Base-by-base conservation (phyloP, 2,113 vertebrate species). In the Gavialis gangeticus region DNA sequence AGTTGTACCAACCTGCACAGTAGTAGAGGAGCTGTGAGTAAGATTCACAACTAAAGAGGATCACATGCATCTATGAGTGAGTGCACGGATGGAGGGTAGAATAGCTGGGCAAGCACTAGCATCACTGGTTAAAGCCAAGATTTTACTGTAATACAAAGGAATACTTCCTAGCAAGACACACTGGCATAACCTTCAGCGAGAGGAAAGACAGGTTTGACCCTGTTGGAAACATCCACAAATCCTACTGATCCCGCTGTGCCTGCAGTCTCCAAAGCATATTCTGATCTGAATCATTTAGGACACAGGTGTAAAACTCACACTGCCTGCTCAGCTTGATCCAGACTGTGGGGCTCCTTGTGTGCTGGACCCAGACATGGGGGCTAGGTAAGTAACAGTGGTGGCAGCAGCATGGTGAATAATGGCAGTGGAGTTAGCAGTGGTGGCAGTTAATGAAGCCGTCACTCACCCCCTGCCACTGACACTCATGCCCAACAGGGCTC, bases 181-280 rank as follows among this genome's bases (percentile, higher is more conserved):
- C 57, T 59, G 91, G 82, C 84, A 80, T 0, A 8, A 94, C 94
- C 90, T 94, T 90, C 78, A 57, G 55, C 1, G 0, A 22, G 22
- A 46, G 57, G 14, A 76, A 81, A 88, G 78, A 17, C 21, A 89
- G 87, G 19, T 89, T 77, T 92, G 94, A 78, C 84, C 85, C 88
- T 63, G 37, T 88, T 57, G 89, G 88, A 86, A 64, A 78, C 71
- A 84, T 83, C 89, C 78, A 82, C 85, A 93, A 90, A 92, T 85
- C 81, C 75, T 83, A 86, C 66, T 92, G 94, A 90, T 85, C 93
- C 93, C 60, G 64, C 12, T 0, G 58, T 37, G 77, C 6, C 0
- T 1, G 63, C 1, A 0, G 76, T 93, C 88, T 82, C 80, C 85
- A 79, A 83, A 90, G 90, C 75, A 84, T 88, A 63, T 7, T 79